These are phyloP conservation scores for Brachionichthys hirsutus DNA, from an alignment of 2,113 vertebrate species.

Conservation along the genomic window DNA sequence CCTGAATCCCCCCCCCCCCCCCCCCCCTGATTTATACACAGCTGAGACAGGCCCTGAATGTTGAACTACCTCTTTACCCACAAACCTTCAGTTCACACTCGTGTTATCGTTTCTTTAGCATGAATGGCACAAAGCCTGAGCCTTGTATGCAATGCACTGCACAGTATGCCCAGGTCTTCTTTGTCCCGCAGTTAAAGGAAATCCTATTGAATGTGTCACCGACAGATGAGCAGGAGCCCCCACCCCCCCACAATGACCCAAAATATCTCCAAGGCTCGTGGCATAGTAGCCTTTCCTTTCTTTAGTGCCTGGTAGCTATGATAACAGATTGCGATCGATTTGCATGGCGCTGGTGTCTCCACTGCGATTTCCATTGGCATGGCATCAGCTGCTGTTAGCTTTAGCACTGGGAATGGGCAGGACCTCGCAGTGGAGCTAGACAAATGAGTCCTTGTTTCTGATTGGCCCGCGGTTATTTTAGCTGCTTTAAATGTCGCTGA, in stretches of 20 bases:
- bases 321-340: constrained; percentile 57
- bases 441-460: constrained; percentile 65
- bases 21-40: constrained; percentile 36
- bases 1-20: constrained; percentile 43
- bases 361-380: constrained; percentile 74
- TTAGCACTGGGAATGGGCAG: constrained; percentile 72
- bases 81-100: constrained; percentile 53
- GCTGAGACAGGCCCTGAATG: constrained; percentile 66
- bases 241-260: constrained; percentile 6
- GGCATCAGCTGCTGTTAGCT: constrained; percentile 60
- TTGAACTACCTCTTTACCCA: constrained; percentile 59
- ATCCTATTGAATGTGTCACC: constrained; percentile 43
- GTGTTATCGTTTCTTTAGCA: constrained; percentile 58
- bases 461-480: constrained; percentile 39
- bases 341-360: constrained; percentile 78
- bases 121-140: constrained; percentile 77
- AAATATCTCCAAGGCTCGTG: constrained; percentile 53
- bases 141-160: constrained; percentile 75
- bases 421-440: constrained; percentile 75
- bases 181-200: constrained; percentile 51
- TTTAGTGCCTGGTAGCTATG: constrained; percentile 56
- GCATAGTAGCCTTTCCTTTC: constrained; percentile 24
- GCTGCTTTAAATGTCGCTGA: constrained; percentile 22
- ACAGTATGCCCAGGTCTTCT: constrained; percentile 51
- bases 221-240: constrained; percentile 19